Evolutionary conservation across 2,113 vertebrate genomes (phyloP).

Genomic region (Oncorhynchus masou): DNA sequence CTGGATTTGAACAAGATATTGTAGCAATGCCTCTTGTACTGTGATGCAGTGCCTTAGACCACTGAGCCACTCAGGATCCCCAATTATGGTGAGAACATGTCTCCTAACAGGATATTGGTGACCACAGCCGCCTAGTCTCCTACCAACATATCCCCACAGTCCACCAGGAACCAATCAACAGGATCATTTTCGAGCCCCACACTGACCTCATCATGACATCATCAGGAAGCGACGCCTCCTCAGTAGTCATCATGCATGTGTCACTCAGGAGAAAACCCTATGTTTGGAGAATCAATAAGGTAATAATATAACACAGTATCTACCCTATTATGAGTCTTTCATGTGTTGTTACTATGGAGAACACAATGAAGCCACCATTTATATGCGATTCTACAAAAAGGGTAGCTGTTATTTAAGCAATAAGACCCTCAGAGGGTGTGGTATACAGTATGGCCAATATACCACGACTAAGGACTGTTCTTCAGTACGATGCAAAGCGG

Average conservation of each 20-base stretch:
- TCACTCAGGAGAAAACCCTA: slow-evolving; percentile 40
- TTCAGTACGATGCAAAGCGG: too few species aligned
- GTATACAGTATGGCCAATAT: too few species aligned
- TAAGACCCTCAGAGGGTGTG: too few species aligned
- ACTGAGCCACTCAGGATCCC: too few species aligned
- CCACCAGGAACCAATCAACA: slow-evolving; percentile 52
- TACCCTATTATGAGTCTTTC: not conserved
- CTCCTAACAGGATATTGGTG: slow-evolving; percentile 41
- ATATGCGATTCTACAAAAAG: not conserved
- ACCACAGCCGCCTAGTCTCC: slow-evolving; percentile 7
- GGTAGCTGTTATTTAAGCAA: not conserved
- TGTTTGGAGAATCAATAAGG: slow-evolving; percentile 58
- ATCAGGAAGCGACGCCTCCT: slow-evolving; percentile 50
- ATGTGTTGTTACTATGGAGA: too few species aligned
- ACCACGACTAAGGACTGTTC: too few species aligned
- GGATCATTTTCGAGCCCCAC: slow-evolving; percentile 36
- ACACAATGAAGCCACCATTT: not conserved
- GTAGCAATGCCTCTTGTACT: too few species aligned
- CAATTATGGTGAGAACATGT: not conserved
- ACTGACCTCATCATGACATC: slow-evolving; percentile 44
- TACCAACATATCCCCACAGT: slow-evolving; percentile 27
- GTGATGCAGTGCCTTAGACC: not conserved
- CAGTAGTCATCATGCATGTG: slow-evolving; percentile 49
- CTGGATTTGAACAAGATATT: too few species aligned
- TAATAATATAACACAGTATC: slow-evolving; percentile 13